Conservation (phyloP, 2,797 vertebrate species). For the Chelidonichthys spinosus region DNA sequence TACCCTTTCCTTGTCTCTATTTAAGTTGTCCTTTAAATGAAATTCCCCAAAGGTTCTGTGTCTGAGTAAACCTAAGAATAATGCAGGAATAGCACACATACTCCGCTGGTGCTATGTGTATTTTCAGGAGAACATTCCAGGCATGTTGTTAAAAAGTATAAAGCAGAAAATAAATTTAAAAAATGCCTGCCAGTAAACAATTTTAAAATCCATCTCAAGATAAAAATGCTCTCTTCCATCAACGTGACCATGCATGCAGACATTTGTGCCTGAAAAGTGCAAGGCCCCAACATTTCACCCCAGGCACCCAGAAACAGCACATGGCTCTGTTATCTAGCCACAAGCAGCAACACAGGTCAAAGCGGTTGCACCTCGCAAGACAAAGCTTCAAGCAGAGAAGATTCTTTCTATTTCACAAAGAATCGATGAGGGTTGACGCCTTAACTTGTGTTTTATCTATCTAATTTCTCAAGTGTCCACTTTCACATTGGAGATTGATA, state of each 20-base stretch:
- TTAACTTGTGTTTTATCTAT: not conserved
- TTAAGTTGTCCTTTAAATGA: constrained; percentile 66
- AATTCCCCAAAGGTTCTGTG: constrained; percentile 51
- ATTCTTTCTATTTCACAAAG: not conserved
- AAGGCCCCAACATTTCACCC: constrained; percentile 4
- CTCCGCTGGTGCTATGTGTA: constrained; percentile 17
- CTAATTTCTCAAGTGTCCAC: not conserved
- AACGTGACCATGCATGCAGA: constrained; percentile 1
- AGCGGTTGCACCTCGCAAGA: not conserved
- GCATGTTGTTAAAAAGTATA: not conserved
- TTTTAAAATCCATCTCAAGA: constrained; percentile 29
- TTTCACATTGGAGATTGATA: constrained; percentile 18
- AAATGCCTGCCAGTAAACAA: constrained; percentile 36
- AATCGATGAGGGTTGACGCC: not conserved
- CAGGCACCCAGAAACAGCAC: not conserved
- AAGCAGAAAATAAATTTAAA: not conserved
- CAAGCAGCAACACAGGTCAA: not conserved
- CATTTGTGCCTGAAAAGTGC: constrained; percentile 8
- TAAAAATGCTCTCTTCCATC: constrained; percentile 1
- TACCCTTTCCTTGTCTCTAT: constrained; percentile 44
- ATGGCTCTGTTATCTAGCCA: not conserved
- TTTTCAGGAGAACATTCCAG: not conserved
- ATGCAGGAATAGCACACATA: constrained; percentile 34
- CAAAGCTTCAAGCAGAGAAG: not conserved
- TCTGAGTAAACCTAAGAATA: constrained; percentile 39